Conservation (phyloP, 2,113 vertebrate species). For the Chaetura pelagica region DNA sequence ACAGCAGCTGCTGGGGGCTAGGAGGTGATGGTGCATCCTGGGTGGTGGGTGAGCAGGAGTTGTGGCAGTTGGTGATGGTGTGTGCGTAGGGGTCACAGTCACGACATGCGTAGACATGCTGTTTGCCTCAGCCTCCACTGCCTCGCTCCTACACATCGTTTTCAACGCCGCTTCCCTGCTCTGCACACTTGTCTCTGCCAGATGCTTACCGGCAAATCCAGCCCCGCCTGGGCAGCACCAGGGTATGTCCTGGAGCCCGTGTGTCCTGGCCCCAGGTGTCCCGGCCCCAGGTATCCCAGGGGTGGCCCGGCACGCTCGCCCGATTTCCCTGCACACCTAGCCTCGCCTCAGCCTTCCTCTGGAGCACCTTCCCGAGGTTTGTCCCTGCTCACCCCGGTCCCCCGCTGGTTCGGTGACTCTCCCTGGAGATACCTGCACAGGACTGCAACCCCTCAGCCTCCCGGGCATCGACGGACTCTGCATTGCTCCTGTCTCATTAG, state of each 20-base stretch:
- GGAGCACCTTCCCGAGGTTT: neutral
- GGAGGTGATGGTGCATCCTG: accelerated
- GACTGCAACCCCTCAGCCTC: too few relatives aligned
- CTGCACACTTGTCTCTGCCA: neutral
- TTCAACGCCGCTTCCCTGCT: neutral
- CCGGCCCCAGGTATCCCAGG: too few relatives aligned
- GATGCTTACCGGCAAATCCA: neutral
- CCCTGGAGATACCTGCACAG: neutral
- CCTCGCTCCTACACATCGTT: neutral
- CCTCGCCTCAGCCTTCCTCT: neutral
- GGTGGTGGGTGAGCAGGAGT: neutral
- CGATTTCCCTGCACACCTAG: neutral
- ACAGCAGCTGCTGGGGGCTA: neutral
- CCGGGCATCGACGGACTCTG: too few relatives aligned
- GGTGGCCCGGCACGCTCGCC: accelerated
- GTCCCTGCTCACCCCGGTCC: neutral
- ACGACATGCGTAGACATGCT: accelerated
- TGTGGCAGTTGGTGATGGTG: neutral
- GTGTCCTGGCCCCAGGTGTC: too few relatives aligned
- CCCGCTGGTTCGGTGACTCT: accelerated
- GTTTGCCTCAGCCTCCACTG: neutral
- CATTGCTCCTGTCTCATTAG: accelerated
- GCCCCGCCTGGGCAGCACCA: too few relatives aligned
- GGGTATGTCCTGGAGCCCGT: neutral
- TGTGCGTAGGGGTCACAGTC: neutral